These are phyloP conservation scores for Microchirus variegatus DNA, from an alignment of 2,797 vertebrate genomes.

Conservation along the genomic window DNA sequence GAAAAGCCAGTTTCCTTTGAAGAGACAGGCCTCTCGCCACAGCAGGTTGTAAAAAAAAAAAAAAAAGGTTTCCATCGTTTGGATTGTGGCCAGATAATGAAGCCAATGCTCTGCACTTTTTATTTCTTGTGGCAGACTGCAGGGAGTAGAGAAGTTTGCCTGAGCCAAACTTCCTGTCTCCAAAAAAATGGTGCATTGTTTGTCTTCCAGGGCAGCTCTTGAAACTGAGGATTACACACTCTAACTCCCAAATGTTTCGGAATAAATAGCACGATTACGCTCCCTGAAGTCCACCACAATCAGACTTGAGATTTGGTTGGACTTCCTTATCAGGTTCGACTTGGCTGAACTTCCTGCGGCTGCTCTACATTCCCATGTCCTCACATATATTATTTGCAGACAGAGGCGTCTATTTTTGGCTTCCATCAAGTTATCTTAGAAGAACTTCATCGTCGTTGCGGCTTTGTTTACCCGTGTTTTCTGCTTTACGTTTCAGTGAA, in stretches of 20 bases:
- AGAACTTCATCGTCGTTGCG: too few species aligned
- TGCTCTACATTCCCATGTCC: constrained; percentile 31
- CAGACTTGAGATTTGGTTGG: constrained; percentile 24
- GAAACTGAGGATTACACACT: constrained; percentile 40
- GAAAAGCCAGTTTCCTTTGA: constrained; percentile 58
- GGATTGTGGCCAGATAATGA: constrained; percentile 54
- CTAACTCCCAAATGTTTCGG: constrained; percentile 19
- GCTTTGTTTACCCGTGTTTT: too few species aligned
- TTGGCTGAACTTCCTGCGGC: constrained; percentile 52
- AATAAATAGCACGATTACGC: too few species aligned
- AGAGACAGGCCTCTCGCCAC: constrained; percentile 58
- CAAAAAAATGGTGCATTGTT: constrained; percentile 47
- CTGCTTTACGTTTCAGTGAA: too few species aligned
- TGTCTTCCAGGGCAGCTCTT: constrained; percentile 63
- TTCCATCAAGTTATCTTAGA: constrained; percentile 19
- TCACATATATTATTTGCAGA: constrained; percentile 33
- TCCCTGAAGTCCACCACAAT: constrained; percentile 20
- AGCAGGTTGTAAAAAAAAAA: constrained; percentile 61
- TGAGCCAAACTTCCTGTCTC: constrained; percentile 64
- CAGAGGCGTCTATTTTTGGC: constrained; percentile 49
- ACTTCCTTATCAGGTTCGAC: constrained; percentile 59
- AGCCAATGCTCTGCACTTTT: constrained; percentile 34
- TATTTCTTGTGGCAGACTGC: constrained; percentile 50
- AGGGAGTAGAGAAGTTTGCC: constrained; percentile 56
- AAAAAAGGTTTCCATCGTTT: constrained; percentile 67